Evolutionary conservation across 2,888 invertebrate genomes (phyloP), one percentile per base, ranked within the genome.

Genomic region (Melinaea marsaeus): DNA sequence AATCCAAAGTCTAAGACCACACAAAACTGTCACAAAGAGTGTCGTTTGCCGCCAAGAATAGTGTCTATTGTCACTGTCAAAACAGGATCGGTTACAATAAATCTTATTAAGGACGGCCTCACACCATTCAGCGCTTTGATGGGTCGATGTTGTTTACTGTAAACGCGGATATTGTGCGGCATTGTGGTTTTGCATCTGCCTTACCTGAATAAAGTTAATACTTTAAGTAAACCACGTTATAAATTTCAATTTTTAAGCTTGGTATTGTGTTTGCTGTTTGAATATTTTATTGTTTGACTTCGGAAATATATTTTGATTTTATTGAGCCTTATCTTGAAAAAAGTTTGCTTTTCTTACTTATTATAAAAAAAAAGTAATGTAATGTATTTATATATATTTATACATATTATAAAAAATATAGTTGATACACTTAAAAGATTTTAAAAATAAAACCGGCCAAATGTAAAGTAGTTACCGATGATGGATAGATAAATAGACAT

Each of bases 41-140:
- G 75, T 81, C 79, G 78, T 83, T 86, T 83, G 80, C 86, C 84
- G 81, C 80, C 78, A 82, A 83, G 81, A 81, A 83, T 74, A 51
- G 72, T 74, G 74, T 72, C 84, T 74, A 86, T 90, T 89, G 88
- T 88, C 76, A 78, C 78, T 88, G 90, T 90, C 90, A 90, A 87
- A 90, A 90, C 90, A 90, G 81, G 90, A 90, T 90, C 90, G 79
- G 88, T 89, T 88, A 88, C 90, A 90, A 90, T 90, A 90, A 90
- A 90, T 90, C 90, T 90, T 90, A 90, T 90, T 89, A 90, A 81
- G 84, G 79, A 77, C 79, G 79, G 81, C 83, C 86, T 81, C 81
- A 81, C 83, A 81, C 77, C 80, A 86, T 88, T 87, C 86, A 86
- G 66, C 74, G 75, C 75, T 81, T 80, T 80, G 83, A 85, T 85